Base-by-base conservation (phyloP, 2,797 vertebrate genomes). In the Odontamblyopus rebecca region DNA sequence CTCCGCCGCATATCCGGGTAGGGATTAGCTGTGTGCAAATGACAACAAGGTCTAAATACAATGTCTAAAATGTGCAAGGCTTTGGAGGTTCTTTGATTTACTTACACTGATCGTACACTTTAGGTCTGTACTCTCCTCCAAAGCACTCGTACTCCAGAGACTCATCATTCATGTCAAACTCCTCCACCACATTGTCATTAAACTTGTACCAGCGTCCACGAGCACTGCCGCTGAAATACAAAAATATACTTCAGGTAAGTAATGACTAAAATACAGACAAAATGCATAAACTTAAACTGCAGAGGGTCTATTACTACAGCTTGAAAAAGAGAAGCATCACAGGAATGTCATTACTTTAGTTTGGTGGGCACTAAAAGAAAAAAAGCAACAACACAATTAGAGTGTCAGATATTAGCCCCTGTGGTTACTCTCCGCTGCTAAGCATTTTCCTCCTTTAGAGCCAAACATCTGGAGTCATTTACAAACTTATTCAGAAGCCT, bases 71-170 rank as follows among this genome's bases (percentile, higher is more conserved):
- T 51, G 19, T 68, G 16, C 26, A 7, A 19, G 0, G 1, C 16
- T 44, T 61, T 29, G 23, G 4, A n/a, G 71, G 4, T 2, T 23
- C 6, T 19, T 9, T 12, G 19, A 35, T 54, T 32, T 23, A 80
- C 97, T 94, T 92, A 99, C 98, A 98, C 48, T 99, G 98, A 91
- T 99, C 98, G 15, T 99, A 99, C 69, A 99, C 98, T 90, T 98
- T 99, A 66, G 98, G 97, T 74, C 97, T 95, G 76, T 99, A 99
- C 79, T 99, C 98, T 87, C 97, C 98, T 74, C 98, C 98, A 53
- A 99, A 99, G 84, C 98, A 99, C 88, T 99, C 98, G 38, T 98
- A 99, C 85, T 99, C 98, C 91, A 98, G 84, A 44, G 95, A 96
- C 88, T 99, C 97, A 73, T 99, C 97, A 8, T 96, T 98, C 88